Conservation (phyloP, 2,113 vertebrate genomes). For the Cinclus cinclus region DNA sequence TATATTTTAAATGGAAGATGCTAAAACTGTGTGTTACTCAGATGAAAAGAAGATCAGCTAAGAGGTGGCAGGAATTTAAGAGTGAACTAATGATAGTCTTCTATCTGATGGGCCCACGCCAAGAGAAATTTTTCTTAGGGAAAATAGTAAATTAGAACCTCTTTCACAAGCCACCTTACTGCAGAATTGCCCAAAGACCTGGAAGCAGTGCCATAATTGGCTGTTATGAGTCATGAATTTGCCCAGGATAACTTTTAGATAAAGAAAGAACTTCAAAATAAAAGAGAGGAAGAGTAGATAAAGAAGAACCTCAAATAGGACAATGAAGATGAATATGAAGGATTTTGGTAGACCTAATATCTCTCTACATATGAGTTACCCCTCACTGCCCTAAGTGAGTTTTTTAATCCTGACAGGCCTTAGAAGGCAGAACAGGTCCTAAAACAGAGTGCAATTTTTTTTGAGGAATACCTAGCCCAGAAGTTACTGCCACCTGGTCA, state of each 20-base stretch:
- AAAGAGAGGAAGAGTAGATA: not conserved
- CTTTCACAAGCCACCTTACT: not conserved
- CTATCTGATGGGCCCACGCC: not conserved
- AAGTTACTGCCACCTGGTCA: not conserved
- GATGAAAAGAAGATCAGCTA: not conserved
- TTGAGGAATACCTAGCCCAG: not conserved
- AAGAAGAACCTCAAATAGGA: not conserved
- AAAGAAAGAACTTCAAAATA: not conserved
- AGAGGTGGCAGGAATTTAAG: not conserved
- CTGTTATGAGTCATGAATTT: not conserved
- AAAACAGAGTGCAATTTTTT: not conserved
- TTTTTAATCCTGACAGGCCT: not conserved
- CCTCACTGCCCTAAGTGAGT: not conserved
- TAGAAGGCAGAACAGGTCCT: not conserved
- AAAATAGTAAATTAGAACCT: not conserved
- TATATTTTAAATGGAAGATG: not conserved
- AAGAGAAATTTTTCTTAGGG: not conserved
- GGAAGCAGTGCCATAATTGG: not conserved
- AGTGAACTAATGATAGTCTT: not conserved
- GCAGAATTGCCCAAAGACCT: not conserved
- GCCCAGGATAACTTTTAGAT: not conserved
- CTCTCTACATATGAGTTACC: not conserved
- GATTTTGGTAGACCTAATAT: not conserved
- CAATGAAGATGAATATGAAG: not conserved
- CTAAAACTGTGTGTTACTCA: not conserved